Conservation (phyloP, 2,113 vertebrate genomes). For the Onychostruthus taczanowskii region DNA sequence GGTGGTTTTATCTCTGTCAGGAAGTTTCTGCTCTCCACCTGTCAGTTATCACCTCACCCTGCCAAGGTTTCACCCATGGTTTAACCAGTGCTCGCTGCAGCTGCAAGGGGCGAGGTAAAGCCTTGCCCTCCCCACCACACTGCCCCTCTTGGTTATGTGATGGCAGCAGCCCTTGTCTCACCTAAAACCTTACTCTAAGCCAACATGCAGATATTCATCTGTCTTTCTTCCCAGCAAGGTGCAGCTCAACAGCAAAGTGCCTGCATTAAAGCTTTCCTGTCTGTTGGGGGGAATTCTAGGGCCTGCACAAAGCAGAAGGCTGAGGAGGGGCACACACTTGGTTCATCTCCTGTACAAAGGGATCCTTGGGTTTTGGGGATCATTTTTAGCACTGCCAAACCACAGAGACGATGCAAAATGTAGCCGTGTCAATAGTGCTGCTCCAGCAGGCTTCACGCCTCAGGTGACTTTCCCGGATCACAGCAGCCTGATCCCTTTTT, state of each 20-base stretch:
- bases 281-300: neutral
- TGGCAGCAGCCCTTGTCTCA: neutral
- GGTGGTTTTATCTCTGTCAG: neutral
- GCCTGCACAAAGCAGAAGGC: neutral
- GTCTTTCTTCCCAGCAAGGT: neutral
- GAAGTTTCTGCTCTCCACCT: neutral
- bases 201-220: neutral
- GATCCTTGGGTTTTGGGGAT: neutral
- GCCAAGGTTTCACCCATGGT: neutral
- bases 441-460: neutral
- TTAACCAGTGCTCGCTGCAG: fast-evolving
- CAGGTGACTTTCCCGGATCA: neutral
- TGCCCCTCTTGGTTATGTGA: neutral
- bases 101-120: neutral
- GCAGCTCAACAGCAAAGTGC: neutral
- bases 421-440: fast-evolving
- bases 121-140: fast-evolving
- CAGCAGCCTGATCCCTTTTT: neutral
- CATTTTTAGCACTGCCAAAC: neutral
- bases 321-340: neutral
- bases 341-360: neutral
- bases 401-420: neutral
- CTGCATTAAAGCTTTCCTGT: neutral
- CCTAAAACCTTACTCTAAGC: neutral
- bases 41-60: neutral